Evolutionary conservation across 53 echinoderm and acorn worm genomes (phyloP).

Genomic region (Hippasteria phrygiana): DNA sequence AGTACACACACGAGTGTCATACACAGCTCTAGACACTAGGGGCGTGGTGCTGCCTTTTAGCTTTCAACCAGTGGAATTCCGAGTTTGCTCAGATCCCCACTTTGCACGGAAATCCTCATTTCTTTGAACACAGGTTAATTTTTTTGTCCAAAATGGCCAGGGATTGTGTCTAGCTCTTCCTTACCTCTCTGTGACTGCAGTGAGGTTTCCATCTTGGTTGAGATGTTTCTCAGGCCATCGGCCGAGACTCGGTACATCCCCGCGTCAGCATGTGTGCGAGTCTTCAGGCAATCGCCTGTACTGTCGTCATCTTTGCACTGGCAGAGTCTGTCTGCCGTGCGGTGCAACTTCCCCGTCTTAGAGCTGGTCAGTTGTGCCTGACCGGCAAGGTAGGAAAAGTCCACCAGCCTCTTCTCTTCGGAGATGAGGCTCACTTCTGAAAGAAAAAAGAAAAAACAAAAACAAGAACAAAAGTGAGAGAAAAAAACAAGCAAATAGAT

Average conservation of each 20-base stretch:
- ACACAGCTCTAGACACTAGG: no score
- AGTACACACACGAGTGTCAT: no score
- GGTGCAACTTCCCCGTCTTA: neutral
- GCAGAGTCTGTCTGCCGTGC: neutral
- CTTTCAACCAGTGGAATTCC: no score
- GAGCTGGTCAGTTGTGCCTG: neutral
- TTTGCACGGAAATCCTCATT: no score
- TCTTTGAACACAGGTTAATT: no score
- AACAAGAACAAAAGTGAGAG: neutral
- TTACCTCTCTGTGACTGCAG: neutral
- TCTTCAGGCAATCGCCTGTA: neutral
- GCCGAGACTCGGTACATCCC: neutral
- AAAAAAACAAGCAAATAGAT: neutral
- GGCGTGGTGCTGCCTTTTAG: no score
- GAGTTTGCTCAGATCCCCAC: no score
- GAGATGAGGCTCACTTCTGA: conserved; percentile 23
- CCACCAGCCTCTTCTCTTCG: neutral
- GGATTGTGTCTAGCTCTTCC: neutral
- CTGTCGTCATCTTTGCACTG: neutral
- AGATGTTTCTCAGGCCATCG: conserved; percentile 9
- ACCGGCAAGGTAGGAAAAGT: conserved; percentile 23
- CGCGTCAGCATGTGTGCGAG: neutral
- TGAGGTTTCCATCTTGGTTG: neutral
- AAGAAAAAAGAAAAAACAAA: neutral
- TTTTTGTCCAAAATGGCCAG: neutral